Conservation (phyloP, 2,113 vertebrate genomes). For the Ibidorhyncha struthersii region DNA sequence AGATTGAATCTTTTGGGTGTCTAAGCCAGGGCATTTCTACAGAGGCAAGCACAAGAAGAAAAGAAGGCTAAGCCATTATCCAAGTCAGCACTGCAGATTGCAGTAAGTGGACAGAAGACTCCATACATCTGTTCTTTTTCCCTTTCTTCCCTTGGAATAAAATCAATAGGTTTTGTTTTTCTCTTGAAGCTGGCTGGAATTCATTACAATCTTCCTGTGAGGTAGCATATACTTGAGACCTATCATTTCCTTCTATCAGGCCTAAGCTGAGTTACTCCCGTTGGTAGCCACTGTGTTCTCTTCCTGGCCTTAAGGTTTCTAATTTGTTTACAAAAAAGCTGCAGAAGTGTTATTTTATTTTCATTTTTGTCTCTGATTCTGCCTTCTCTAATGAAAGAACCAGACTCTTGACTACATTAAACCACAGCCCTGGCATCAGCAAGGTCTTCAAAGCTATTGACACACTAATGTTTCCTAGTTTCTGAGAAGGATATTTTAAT, state of each 20-base stretch:
- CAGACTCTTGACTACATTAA: not conserved
- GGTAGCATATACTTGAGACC: not conserved
- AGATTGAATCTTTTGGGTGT: not conserved
- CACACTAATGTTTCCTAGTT: not conserved
- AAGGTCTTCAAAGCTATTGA: not conserved
- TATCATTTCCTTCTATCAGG: not conserved
- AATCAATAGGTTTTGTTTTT: slow-evolving; percentile 37
- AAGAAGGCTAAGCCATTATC: not conserved
- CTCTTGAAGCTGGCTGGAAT: slow-evolving; percentile 5
- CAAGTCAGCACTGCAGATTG: not conserved
- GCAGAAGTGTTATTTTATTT: not conserved
- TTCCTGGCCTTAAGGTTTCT: not conserved
- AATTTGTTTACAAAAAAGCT: slow-evolving; percentile 7
- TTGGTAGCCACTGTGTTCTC: not conserved
- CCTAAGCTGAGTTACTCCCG: not conserved
- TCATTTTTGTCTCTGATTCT: not conserved
- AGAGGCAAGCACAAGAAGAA: not conserved
- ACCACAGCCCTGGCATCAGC: not conserved
- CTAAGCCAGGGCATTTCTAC: not conserved
- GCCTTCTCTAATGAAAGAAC: not conserved
- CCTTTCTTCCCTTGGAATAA: slow-evolving; percentile 13
- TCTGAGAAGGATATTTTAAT: not conserved
- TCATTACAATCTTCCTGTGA: slow-evolving; percentile 48
- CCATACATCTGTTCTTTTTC: slow-evolving; percentile 13
- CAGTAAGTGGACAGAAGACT: not conserved